Conservation (phyloP, 2,113 vertebrate species). For the rabbit (Oryctolagus cuniculus) region DNA sequence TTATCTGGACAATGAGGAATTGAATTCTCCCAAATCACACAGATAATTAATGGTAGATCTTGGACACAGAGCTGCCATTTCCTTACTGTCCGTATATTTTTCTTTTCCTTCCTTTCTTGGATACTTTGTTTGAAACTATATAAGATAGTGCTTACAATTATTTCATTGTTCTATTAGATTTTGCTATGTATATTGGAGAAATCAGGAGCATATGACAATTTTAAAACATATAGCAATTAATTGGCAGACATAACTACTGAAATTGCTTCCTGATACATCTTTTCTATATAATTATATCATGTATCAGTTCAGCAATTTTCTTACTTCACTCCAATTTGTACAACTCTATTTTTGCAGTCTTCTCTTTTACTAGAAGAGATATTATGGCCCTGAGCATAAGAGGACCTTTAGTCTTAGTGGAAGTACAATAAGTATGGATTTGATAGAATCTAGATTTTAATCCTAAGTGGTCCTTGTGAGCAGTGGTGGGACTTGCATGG, state of each 20-base stretch:
- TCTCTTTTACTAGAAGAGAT: conserved; percentile 31
- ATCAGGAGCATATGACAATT: not conserved
- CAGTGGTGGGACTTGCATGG: not conserved
- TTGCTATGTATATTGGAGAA: not conserved
- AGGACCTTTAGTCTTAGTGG: not conserved
- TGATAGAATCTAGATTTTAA: not conserved
- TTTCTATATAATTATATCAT: not conserved
- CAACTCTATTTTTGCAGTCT: not conserved
- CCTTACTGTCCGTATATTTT: not conserved
- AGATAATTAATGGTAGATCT: not conserved
- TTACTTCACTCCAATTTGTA: not conserved
- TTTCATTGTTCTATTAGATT: not conserved
- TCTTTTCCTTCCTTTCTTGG: not conserved
- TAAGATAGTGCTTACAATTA: not conserved
- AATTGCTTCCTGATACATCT: not conserved
- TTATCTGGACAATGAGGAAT: not conserved
- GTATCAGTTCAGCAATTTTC: not conserved
- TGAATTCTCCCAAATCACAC: not conserved
- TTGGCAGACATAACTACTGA: not conserved
- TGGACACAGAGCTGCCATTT: not conserved
- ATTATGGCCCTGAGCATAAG: not conserved
- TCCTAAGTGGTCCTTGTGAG: not conserved
- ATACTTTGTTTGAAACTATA: not conserved
- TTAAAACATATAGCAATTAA: not conserved
- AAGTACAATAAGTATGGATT: not conserved